A percentile compares a stretch with the other conserved stretches of the same genome.
These are phyloP conservation scores for Sebastes aleutianus DNA, from an alignment of 2,797 vertebrate species.

Conservation along the genomic window DNA sequence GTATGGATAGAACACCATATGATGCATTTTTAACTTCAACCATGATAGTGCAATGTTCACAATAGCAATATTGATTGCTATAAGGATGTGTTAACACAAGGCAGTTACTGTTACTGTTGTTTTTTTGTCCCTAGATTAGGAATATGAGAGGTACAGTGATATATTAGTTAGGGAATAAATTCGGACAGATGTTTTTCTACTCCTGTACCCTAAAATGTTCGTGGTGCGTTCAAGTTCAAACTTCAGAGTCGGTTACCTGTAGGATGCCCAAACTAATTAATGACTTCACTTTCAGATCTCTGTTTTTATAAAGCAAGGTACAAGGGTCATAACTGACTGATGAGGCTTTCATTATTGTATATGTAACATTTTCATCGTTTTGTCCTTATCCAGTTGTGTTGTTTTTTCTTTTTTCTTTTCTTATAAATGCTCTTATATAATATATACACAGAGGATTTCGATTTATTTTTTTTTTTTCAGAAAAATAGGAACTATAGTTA, in stretches of 20 bases:
- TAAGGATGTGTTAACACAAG: neutral
- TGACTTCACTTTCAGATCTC: conserved; percentile 6
- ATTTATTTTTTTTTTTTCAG: no score
- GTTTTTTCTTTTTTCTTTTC: no score
- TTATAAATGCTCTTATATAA: neutral
- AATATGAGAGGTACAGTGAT: neutral
- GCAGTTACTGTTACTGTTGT: neutral
- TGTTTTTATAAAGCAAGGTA: neutral
- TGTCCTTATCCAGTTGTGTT: neutral
- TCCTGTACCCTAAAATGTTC: neutral
- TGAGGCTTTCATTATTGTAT: neutral
- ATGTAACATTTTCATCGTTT: neutral
- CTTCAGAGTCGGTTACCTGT: neutral
- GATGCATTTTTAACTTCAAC: neutral
- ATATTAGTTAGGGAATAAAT: neutral
- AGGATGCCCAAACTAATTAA: conserved; percentile 9
- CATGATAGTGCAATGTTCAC: neutral
- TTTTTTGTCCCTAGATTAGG: neutral
- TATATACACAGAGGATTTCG: neutral
- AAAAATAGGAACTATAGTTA: neutral
- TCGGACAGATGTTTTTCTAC: neutral
- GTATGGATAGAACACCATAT: neutral
- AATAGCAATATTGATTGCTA: neutral
- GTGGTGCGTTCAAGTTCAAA: neutral
- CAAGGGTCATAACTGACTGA: conserved; percentile 4